Evolutionary conservation across 2,797 vertebrate species (phyloP).

Genomic region (Adelosebastes latens): DNA sequence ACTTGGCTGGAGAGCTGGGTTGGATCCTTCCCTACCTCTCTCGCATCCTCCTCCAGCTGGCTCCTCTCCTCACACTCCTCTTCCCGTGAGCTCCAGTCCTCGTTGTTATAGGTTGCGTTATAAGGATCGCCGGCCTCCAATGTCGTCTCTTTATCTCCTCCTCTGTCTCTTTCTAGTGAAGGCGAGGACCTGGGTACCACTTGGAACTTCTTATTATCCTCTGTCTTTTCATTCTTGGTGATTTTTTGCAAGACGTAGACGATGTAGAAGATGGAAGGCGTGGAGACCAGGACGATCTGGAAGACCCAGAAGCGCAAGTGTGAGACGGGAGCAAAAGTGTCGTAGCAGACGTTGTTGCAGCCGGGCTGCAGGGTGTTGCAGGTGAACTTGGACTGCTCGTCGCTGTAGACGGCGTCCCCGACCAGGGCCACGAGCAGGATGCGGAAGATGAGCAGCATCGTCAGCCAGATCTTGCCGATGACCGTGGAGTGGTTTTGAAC

Average conservation of each 20-base stretch:
- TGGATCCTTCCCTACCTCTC: slow-evolving; percentile 57
- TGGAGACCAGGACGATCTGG: slow-evolving; percentile 80
- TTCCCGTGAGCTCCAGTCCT: slow-evolving; percentile 52
- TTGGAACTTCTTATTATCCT: slow-evolving; percentile 55
- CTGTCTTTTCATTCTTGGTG: slow-evolving; percentile 74
- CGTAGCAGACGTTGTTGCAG: slow-evolving; percentile 79
- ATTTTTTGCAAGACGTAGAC: slow-evolving; percentile 80
- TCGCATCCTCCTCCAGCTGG: slow-evolving; percentile 57
- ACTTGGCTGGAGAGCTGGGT: slow-evolving; percentile 72
- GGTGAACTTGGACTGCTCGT: slow-evolving; percentile 80
- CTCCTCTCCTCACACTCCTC: slow-evolving; percentile 56
- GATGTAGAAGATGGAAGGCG: slow-evolving; percentile 77
- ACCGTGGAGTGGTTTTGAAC: slow-evolving; percentile 81
- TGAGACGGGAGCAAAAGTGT: slow-evolving; percentile 76
- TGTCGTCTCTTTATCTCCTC: slow-evolving; percentile 35
- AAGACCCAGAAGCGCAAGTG: slow-evolving; percentile 84
- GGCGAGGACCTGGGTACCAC: slow-evolving; percentile 7
- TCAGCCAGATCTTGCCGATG: slow-evolving; percentile 82
- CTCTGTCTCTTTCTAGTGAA: slow-evolving; percentile 23
- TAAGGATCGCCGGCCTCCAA: slow-evolving; percentile 27
- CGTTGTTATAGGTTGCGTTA: slow-evolving; percentile 17
- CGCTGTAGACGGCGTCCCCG: slow-evolving; percentile 76
- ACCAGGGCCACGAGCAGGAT: slow-evolving; percentile 80
- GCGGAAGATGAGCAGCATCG: slow-evolving; percentile 79
- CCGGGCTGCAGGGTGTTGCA: slow-evolving; percentile 81